Base-by-base conservation (phyloP, 2,797 vertebrate species). In the Heterohyrax brucei region DNA sequence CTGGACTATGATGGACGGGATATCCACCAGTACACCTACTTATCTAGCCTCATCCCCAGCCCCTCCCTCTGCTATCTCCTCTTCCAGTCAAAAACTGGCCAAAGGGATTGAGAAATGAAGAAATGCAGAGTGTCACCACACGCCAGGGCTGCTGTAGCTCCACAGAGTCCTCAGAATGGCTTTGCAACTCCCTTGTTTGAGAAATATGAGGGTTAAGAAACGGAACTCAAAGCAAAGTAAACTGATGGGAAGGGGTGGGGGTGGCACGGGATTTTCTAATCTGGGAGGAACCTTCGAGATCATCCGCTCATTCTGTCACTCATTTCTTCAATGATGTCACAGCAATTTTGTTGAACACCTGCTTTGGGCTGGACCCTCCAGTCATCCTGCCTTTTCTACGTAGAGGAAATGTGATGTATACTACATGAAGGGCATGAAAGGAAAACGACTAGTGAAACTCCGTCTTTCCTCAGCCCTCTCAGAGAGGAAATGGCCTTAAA, bases 191-290 rank as follows among this genome's bases (percentile, higher is more conserved):
- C n/a, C 1, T 24, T 22, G 56, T 75, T 94, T 94, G 81, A 96
- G 93, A 91, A 93, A 92, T n/a, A 21, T 4, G 3, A 7, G 24
- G 21, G 24, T 92, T 78, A 95, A 90, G 82, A 87, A 92, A 78
- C 16, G 22, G n/a, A 64, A 84, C 10, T 50, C 18, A 22, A 50
- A 82, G 81, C 50, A 75, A 84, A 77, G 70, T 30, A 2, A 82
- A 46, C 8, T 7, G 76, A 44, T 28, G 10, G 50, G 75, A 16
- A 24, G 59, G 39, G 9, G 26, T 9, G 9, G 28, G 66, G 66
- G 13, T 5, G 61, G 33, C 6, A 0, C 0, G 4, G 72, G 18
- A 24, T 56, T 10, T 26, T 59, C 50, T 73, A 61, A 61, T 30
- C 19, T 1, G 7, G 10, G 46, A 70, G n/a, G 16, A 70, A 3